Percentiles rank a stretch among this genome's conserved stretches.
phyloP scores from a whole-genome alignment of 2,797 vertebrate species.

The Phrynocephalus guinanensis region DNA sequence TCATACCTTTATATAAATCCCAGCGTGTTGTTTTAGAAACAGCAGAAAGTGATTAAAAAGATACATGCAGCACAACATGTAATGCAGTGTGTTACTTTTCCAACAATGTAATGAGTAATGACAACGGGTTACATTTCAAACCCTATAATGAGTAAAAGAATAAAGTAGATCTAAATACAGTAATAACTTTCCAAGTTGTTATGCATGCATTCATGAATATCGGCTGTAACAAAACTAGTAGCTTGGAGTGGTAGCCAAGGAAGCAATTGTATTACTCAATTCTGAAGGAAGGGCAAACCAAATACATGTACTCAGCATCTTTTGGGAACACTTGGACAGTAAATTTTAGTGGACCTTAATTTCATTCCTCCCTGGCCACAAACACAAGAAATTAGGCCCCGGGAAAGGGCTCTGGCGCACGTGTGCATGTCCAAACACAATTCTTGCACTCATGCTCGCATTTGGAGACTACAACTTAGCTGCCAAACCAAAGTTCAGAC shows the following conservation, averaged over 20 bases:
- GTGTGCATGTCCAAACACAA: neutral
- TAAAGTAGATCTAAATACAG: no score
- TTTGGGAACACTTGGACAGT: conserved; percentile 2
- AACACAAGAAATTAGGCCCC: neutral
- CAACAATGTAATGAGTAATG: no score
- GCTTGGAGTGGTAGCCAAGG: neutral
- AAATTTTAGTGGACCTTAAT: neutral
- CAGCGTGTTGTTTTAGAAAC: no score
- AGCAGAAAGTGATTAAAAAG: no score
- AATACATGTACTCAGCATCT: neutral
- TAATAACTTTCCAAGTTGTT: no score
- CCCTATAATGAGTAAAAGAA: no score
- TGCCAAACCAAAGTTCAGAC: conserved; percentile 17
- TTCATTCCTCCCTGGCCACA: neutral
- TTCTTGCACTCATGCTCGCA: neutral
- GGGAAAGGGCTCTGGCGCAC: neutral
- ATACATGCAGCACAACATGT: no score
- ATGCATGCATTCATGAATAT: neutral
- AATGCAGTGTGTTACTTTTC: no score
- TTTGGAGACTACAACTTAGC: conserved; percentile 2
- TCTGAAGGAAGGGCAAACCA: no score
- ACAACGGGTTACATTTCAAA: no score
- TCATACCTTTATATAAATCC: no score
- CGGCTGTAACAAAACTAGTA: neutral
- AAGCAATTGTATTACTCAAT: neutral